phyloP scores from a whole-genome alignment of 2,888 invertebrate species.

The Yponomeuta plumbellus region DNA sequence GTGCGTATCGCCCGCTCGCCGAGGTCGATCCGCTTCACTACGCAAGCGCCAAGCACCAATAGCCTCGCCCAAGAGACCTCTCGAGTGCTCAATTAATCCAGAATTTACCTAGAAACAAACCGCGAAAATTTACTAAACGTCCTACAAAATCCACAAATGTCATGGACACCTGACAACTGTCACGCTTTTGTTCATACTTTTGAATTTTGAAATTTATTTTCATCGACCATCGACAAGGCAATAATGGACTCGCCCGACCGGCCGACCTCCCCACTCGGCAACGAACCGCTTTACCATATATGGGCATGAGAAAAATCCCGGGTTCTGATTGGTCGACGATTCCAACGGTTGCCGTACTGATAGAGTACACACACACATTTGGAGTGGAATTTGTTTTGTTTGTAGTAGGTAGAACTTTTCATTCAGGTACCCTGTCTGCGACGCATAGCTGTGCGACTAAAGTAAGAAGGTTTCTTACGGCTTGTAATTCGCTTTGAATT shows the following conservation, averaged over 20 bases:
- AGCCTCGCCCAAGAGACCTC: constrained; percentile 61
- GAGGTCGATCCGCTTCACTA: constrained; percentile 58
- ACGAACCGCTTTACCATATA: constrained; percentile 86
- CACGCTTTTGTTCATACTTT: constrained; percentile 44
- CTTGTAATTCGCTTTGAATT: too few species aligned
- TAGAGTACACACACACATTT: constrained; percentile 39
- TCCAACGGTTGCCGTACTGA: constrained; percentile 69
- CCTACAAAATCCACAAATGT: constrained; percentile 25
- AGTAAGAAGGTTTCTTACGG: neutral
- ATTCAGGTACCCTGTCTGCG: constrained; percentile 2
- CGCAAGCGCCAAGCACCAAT: constrained; percentile 56
- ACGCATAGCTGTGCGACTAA: neutral
- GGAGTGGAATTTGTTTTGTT: constrained; percentile 3
- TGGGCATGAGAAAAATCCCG: constrained; percentile 85
- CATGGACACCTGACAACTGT: constrained; percentile 38
- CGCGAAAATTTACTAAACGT: constrained; percentile 38
- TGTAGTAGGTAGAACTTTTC: constrained; percentile 12
- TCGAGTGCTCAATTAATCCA: constrained; percentile 34
- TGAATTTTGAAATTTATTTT: constrained; percentile 48
- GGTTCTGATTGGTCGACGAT: constrained; percentile 78
- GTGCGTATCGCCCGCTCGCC: constrained; percentile 53
- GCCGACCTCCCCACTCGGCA: constrained; percentile 69
- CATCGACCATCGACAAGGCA: constrained; percentile 32
- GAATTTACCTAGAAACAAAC: constrained; percentile 39
- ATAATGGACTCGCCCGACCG: constrained; percentile 69